phyloP scores from a whole-genome alignment of 2,797 vertebrate species.

The Parauchenoglanis punctatus region DNA sequence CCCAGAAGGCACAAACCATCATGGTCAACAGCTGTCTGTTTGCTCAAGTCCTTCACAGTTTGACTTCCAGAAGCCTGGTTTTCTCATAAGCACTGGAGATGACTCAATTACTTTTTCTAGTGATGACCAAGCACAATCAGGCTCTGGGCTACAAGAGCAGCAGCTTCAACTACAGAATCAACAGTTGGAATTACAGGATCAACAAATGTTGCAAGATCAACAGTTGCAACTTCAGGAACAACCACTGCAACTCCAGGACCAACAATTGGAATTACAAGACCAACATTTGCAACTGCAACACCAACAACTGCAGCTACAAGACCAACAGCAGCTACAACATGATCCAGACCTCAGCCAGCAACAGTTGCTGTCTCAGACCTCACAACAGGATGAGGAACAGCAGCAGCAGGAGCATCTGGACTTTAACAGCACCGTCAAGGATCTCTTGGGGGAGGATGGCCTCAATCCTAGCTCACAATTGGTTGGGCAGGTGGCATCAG shows the following conservation, averaged over 20 bases:
- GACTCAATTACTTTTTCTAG: slow-evolving; percentile 88
- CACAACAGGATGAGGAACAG: slow-evolving; percentile 70
- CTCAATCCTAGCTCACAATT: slow-evolving; percentile 94
- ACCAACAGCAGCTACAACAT: slow-evolving; percentile 53
- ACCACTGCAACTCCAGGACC: slow-evolving; percentile 64
- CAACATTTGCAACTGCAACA: slow-evolving; percentile 46
- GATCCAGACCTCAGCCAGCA: slow-evolving; percentile 56
- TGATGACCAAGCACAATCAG: slow-evolving; percentile 91
- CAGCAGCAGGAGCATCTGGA: slow-evolving; percentile 83
- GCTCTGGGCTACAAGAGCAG: slow-evolving; percentile 77
- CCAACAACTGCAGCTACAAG: slow-evolving; percentile 69
- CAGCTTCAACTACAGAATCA: slow-evolving; percentile 67
- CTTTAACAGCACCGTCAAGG: slow-evolving; percentile 97
- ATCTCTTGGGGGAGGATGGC: slow-evolving; percentile 90
- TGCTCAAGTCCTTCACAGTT: slow-evolving; percentile 87
- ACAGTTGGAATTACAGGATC: slow-evolving; percentile 51
- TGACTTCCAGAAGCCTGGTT: slow-evolving; percentile 95
- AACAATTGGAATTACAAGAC: slow-evolving; percentile 44
- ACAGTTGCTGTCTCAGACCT: slow-evolving; percentile 76
- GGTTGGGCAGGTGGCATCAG: slow-evolving; percentile 91
- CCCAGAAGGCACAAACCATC: slow-evolving; percentile 68
- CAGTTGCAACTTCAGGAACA: slow-evolving; percentile 49
- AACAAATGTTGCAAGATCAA: slow-evolving; percentile 47
- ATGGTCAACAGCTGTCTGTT: slow-evolving; percentile 42
- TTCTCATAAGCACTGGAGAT: slow-evolving; percentile 85